Conservation (phyloP, 2,888 invertebrate species). For the Dimorphilus gyrociliatus region DNA sequence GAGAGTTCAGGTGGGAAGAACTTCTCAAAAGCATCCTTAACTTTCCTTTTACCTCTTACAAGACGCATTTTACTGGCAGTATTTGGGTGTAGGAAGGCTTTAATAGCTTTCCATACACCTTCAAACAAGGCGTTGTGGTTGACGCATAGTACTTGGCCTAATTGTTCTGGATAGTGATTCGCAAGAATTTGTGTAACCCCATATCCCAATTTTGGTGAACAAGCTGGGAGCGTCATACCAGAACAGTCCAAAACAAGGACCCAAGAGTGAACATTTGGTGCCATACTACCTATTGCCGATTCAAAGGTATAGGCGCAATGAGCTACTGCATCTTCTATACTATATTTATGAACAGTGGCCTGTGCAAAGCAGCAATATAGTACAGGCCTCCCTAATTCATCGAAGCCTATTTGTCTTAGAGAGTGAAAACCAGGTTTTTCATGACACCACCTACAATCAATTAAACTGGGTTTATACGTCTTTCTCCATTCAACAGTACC, state of each 20-base stretch:
- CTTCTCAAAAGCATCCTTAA: slow-evolving; percentile 17
- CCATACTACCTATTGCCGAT: slow-evolving; percentile 27
- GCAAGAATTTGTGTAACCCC: slow-evolving; percentile 23
- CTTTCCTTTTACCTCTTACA: slow-evolving; percentile 20
- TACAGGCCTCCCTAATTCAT: slow-evolving; percentile 25
- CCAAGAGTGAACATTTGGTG: slow-evolving; percentile 20
- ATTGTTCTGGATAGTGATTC: slow-evolving; percentile 33
- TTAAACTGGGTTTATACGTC: slow-evolving; percentile 16
- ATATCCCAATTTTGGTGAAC: slow-evolving; percentile 30
- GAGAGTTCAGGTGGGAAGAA: slow-evolving; percentile 23
- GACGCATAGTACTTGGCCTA: slow-evolving; percentile 27
- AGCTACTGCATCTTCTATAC: slow-evolving; percentile 22
- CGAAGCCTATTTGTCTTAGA: slow-evolving; percentile 32
- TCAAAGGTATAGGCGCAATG: slow-evolving; percentile 29
- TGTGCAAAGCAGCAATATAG: slow-evolving; percentile 31
- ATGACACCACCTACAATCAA: slow-evolving; percentile 29
- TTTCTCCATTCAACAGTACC: slow-evolving; percentile 26
- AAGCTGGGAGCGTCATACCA: slow-evolving; percentile 29
- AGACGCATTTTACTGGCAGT: slow-evolving; percentile 26
- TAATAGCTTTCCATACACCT: slow-evolving; percentile 30
- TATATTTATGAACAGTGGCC: slow-evolving; percentile 17
- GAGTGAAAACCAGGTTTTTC: slow-evolving; percentile 26
- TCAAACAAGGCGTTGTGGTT: slow-evolving; percentile 31
- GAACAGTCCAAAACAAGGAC: slow-evolving; percentile 29
- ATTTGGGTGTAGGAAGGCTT: slow-evolving; percentile 23